Evolutionary conservation across 30 jellyfish, hydroid and myxozoan genomes (phyloP).

Genomic region (Turritopsis rubra): DNA sequence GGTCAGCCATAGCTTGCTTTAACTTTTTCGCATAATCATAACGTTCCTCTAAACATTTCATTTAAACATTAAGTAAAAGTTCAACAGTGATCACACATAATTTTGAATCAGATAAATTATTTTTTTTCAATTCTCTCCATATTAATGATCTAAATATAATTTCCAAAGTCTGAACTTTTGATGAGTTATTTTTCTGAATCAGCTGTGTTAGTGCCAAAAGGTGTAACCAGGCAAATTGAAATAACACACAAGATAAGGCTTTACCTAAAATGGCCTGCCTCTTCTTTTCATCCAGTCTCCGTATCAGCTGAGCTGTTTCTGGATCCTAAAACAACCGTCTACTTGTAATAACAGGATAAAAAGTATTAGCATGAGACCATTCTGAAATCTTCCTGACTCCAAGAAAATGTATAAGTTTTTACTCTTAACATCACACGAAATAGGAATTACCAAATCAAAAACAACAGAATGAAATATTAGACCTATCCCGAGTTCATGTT

Average conservation of each 20-base stretch:
- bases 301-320: constrained; percentile 82
- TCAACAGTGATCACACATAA: neutral
- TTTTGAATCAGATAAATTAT: too few species aligned
- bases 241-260: neutral
- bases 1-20: constrained; percentile 79
- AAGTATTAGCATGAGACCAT: too few species aligned
- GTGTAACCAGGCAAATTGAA: too few species aligned
- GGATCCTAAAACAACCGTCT: constrained; percentile 51
- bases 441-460: too few species aligned
- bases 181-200: too few species aligned
- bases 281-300: constrained; percentile 68
- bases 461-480: too few species aligned
- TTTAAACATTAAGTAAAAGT: neutral
- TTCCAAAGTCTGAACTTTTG: too few species aligned
- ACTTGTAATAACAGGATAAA: neutral
- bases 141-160: neutral
- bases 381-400: too few species aligned
- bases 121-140: neutral
- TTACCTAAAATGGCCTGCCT: constrained; percentile 72
- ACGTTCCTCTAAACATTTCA: constrained; percentile 59
- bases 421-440: too few species aligned
- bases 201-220: too few species aligned
- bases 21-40: constrained; percentile 84
- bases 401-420: too few species aligned
- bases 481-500: too few species aligned